Base-by-base conservation (phyloP, 2,888 invertebrate genomes). In the Drosophila monieri region DNA sequence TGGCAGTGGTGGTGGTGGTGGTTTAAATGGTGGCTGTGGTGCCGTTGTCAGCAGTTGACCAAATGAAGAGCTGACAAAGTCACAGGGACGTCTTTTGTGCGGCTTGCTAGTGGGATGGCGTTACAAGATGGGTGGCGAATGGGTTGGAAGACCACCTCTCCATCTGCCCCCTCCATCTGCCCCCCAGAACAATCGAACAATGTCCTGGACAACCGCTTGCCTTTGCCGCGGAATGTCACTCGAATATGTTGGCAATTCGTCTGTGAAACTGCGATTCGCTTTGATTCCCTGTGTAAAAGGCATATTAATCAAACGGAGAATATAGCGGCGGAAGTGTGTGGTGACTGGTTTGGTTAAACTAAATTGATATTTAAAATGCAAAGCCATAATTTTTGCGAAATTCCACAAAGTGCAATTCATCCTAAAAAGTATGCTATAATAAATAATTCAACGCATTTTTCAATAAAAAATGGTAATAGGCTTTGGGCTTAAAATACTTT, bases 51-150 rank as follows among this genome's bases (percentile, higher is more conserved):
- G 66, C 80, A 71, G 73, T 61, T 80, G 83, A 71, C 86, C 88
- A 78, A 80, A 71, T 75, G 81, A 80, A 80, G 88, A 78, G 76
- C 76, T 74, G 81, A 70, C 88, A 87, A 65, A 58, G 51, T 67
- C 73, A 71, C 54, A 41, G 61, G 72, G 54, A 76, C 55, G 76
- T 55, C 64, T 62, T 62, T 75, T 77, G 65, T 73, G 72, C 43
- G 53, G 64, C 73, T 72, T 55, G 39, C 55, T 49, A 51, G 51
- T 51, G 48, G 48, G 54, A 39, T 25, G 69, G 15, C 52, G 68
- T 56, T 56, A 41, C 47, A 49, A 59, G 57, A 46, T 44, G 71
- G 21, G 52, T n/a, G 57, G 66, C 35, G 35, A 6, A 12, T n/a
- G 25, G 23, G 32, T 18, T 57, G 43, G 39, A n/a, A n/a, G 27